Evolutionary conservation across 2,888 invertebrate species (phyloP), one percentile per base, ranked within the genome.

Genomic region (Aromia moschata): DNA sequence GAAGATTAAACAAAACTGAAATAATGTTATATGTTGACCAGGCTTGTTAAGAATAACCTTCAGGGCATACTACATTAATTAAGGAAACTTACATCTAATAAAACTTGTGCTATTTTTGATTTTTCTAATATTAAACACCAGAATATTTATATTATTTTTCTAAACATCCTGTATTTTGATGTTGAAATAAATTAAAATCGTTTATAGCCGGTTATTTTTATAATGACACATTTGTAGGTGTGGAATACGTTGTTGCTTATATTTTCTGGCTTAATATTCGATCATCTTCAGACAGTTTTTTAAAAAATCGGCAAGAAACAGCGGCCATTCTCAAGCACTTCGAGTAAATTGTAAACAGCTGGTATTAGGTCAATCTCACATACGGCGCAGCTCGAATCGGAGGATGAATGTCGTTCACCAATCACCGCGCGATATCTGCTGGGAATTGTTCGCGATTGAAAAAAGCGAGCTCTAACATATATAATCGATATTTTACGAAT

Each of bases 321-420:
- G 69, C 69, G 68, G 71, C 71, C 70, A 70, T 70, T 69, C 67
- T 68, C 18, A 58, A 59, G 58, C 63, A 58, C 56, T 63, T 67
- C 69, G 58, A 53, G 60, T 55, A 67, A 62, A 63, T 60, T 65
- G 63, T 66, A 68, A 70, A 70, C 70, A 70, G 70, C 67, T 67
- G 68, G 62, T 64, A 61, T 46, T 70, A 66, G 69, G 68, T 68
- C 67, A 68, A 65, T 60, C 55, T 46, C 44, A 58, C 40, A 38
- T 58, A 65, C 49, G 54, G 57, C 46, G n/a, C 31, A 7, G 52
- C 17, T 18, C 12, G 17, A 31, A 14, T 31, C n/a, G 5, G 11
- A 15, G 40, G 41, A 52, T 41, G 41, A 9, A 31, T 11, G 46
- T 41, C 43, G 37, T 47, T 33, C 33, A 10, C 61, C 59, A 58